Evolutionary conservation across 2,113 vertebrate genomes (phyloP), one percentile per base, ranked within the genome.

Genomic region (Nymphicus hollandicus): DNA sequence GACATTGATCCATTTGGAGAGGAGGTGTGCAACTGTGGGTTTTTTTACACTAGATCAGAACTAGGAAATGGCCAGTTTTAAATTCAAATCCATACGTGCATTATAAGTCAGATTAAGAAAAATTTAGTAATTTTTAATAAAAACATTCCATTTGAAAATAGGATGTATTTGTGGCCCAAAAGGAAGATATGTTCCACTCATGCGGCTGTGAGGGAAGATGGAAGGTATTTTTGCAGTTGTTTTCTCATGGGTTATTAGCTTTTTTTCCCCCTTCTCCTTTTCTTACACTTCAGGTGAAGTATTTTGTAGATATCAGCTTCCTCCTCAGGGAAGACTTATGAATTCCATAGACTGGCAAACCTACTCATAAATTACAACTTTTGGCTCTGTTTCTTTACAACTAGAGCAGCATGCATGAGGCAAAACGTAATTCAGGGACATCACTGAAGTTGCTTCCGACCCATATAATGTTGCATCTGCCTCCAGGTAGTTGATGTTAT

Each of bases 331-430:
- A 94, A 68, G 56, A 49, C 52, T 83, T 73, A 66, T 1, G 31
- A 82, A 91, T 91, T 94, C 95, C 93, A 77, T 6, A 85, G 89
- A 29, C 87, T 95, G 91, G 93, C 93, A 95, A 91, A 82, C 37
- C 35, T 35, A 19, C 55, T 76, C 52, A 39, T 44, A 65, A 82
- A 58, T 89, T 79, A 82, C 56, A 91, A 1, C 70, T 61, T 80
- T 39, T 91, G 84, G 37, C 81, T 94, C 61, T 60, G 47, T 80
- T 92, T 92, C 81, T 29, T 47, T 56, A 23, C 18, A 33, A 66
- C 78, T 82, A 60, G 47, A 89, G 19, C 73, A 58, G 41, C 2
- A 7, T 9, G 33, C 44, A n/a, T 25, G 63, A 70, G 49, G 58
- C 28, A 73, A 76, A 91, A 73, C 0, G 0, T 33, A 85, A 89